Percentiles rank a stretch among this genome's conserved stretches.
Conservation (phyloP, 2,888 invertebrate species). For the Eupithecia subumbrata region DNA sequence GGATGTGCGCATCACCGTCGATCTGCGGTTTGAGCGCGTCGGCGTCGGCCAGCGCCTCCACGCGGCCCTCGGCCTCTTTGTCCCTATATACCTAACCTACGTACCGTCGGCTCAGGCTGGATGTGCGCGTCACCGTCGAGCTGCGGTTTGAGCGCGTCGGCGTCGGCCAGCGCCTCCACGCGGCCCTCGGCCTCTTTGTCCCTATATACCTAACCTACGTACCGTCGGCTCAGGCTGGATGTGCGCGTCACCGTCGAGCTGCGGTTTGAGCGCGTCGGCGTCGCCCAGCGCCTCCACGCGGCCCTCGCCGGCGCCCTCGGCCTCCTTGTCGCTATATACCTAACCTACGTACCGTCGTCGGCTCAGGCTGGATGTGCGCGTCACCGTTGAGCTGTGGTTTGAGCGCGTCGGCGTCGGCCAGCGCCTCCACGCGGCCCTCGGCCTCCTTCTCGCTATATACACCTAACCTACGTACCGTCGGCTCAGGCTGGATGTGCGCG, state of each 20-base stretch:
- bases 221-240: conserved; percentile 67
- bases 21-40: conserved; percentile 89
- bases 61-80: conserved; percentile 87
- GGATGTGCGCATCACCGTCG: conserved; percentile 88
- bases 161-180: conserved; percentile 90
- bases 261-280: conserved; percentile 88
- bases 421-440: conserved; percentile 89
- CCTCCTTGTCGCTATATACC: conserved; percentile 85
- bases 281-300: conserved; percentile 91
- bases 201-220: background rate
- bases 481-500: conserved; percentile 83
- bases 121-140: conserved; percentile 89
- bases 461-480: conserved; percentile 81
- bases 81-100: conserved; percentile 76
- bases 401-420: conserved; percentile 89
- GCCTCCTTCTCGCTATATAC: conserved; percentile 64
- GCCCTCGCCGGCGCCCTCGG: conserved; percentile 75
- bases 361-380: conserved; percentile 83
- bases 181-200: conserved; percentile 84
- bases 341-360: conserved; percentile 80
- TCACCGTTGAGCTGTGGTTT: conserved; percentile 90
- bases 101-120: conserved; percentile 79
- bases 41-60: conserved; percentile 90
- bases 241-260: conserved; percentile 89
- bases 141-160: conserved; percentile 88